A percentile compares a stretch with the other conserved stretches of the same genome.
Conservation (phyloP, 1,140 invertebrate species). For the Drosophila repletoides region DNA sequence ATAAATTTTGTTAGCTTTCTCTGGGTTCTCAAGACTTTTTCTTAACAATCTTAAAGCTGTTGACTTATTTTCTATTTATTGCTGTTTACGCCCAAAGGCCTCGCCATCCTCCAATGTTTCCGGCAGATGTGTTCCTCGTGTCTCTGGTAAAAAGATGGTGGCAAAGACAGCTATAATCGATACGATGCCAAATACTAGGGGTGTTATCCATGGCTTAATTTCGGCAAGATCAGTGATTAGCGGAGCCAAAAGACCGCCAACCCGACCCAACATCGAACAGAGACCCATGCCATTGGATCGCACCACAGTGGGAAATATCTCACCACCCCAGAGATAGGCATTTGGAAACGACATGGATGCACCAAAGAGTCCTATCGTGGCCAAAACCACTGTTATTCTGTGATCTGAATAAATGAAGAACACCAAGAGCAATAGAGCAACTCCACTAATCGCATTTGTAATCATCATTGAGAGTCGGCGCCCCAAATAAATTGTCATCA, state of each 20-base stretch:
- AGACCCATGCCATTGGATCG: constrained; percentile 85
- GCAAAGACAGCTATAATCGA: constrained; percentile 86
- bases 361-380: constrained; percentile 65
- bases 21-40: background rate
- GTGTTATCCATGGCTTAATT: constrained; percentile 84
- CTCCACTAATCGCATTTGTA: constrained; percentile 86
- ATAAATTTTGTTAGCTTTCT: too few species aligned
- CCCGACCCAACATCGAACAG: constrained; percentile 84
- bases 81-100: constrained; percentile 85
- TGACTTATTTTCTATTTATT: background rate
- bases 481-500: constrained; percentile 86
- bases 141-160: constrained; percentile 88
- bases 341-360: constrained; percentile 84
- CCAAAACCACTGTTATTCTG: constrained; percentile 29
- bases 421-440: constrained; percentile 86
- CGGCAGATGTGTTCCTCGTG: constrained; percentile 87
- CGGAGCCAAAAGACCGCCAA: constrained; percentile 85
- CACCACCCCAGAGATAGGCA: constrained; percentile 85
- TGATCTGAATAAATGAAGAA: constrained; percentile 74
- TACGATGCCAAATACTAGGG: constrained; percentile 87
- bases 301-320: constrained; percentile 85
- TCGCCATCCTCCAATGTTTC: constrained; percentile 91
- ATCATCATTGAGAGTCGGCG: constrained; percentile 86
- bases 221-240: constrained; percentile 83
- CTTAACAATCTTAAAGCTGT: too few species aligned